Percentiles rank a stretch among this genome's conserved stretches.
Conservation (phyloP, 2,888 invertebrate species). For the Molanna angustata region DNA sequence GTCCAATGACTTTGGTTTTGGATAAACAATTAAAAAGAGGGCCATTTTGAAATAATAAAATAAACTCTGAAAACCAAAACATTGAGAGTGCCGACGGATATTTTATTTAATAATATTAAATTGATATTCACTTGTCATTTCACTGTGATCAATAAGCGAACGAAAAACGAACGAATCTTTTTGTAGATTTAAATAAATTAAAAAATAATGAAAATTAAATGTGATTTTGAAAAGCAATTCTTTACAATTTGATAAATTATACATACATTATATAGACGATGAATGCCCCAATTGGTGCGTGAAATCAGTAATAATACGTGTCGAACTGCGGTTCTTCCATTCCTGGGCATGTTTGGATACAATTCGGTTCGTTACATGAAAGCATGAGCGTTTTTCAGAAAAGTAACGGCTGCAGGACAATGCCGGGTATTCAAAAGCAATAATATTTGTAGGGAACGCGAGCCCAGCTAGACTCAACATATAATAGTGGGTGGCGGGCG, state of each 20-base stretch:
- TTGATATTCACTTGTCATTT: no score
- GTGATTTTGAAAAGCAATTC: slow-evolving; percentile 29
- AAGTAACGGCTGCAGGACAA: slow-evolving; percentile 30
- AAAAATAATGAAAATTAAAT: slow-evolving; percentile 12
- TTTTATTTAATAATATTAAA: no score
- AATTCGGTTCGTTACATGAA: slow-evolving; percentile 11
- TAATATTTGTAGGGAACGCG: slow-evolving; percentile 50
- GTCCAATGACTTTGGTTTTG: no score
- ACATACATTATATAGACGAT: background rate
- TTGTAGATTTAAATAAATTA: slow-evolving; percentile 1
- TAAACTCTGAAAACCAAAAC: no score
- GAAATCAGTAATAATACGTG: background rate
- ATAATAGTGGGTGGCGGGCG: slow-evolving; percentile 6
- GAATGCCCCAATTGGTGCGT: slow-evolving; percentile 1
- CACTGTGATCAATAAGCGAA: slow-evolving; percentile 9
- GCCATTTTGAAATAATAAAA: no score
- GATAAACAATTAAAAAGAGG: no score
- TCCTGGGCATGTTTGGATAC: slow-evolving; percentile 1
- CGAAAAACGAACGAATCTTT: slow-evolving; percentile 9
- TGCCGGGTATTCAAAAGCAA: slow-evolving; percentile 57
- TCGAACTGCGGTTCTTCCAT: background rate
- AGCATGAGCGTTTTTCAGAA: slow-evolving; percentile 12
- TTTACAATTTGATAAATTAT: slow-evolving; percentile 11
- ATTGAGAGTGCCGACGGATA: no score
- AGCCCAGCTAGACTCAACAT: slow-evolving; percentile 7